phyloP scores from a whole-genome alignment of 92 coral and sea anemone genomes.

The Desmophyllum pertusum region DNA sequence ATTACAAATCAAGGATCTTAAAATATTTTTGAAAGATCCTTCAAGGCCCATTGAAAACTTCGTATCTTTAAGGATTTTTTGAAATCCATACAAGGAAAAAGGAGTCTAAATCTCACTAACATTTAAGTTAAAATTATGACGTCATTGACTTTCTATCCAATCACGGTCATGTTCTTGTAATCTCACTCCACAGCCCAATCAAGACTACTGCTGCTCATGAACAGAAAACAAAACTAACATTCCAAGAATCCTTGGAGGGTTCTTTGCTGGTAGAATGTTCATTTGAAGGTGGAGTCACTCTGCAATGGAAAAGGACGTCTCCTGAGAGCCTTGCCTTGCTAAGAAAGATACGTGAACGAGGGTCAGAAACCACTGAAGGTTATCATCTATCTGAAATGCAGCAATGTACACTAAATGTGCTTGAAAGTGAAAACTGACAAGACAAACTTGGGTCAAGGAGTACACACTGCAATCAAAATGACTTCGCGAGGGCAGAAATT shows the following conservation, averaged over 20 bases:
- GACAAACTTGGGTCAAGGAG: background rate
- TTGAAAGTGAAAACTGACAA: background rate
- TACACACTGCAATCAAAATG: background rate
- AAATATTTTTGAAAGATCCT: too few relatives aligned
- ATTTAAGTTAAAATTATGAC: background rate
- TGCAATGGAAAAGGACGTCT: conserved; percentile 10
- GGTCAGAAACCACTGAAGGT: background rate
- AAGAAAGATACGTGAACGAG: background rate
- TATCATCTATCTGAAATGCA: background rate
- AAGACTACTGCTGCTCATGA: background rate
- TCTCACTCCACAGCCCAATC: background rate
- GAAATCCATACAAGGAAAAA: too few relatives aligned
- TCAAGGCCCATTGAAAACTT: too few relatives aligned
- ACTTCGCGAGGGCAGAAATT: background rate
- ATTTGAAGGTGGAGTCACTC: conserved; percentile 11
- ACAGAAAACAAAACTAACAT: background rate
- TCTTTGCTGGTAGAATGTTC: conserved; percentile 27
- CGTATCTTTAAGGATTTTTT: too few relatives aligned
- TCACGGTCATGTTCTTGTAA: background rate
- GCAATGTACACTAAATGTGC: background rate
- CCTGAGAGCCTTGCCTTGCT: background rate
- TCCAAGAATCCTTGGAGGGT: conserved; percentile 28
- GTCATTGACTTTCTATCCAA: background rate
- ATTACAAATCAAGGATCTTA: too few relatives aligned
- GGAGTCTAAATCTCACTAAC: too few relatives aligned